A percentile compares a stretch with the other conserved stretches of the same genome.
Evolutionary conservation across 2,888 invertebrate species (phyloP).

Genomic region (Drosophila limbata): DNA sequence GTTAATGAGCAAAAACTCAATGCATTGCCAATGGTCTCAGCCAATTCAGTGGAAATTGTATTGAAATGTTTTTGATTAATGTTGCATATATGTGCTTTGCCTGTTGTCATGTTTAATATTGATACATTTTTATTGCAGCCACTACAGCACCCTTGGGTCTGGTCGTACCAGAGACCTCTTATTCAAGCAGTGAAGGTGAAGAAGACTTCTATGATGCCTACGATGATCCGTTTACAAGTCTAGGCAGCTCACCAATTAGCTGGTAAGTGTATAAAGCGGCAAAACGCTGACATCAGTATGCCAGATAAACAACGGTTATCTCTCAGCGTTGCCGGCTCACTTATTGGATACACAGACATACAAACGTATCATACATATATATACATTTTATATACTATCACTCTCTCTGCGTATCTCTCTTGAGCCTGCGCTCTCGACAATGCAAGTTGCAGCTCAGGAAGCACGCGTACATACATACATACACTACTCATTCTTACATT

Average conservation of each 20-base stretch:
- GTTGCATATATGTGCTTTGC: background rate
- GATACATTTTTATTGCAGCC: conserved; percentile 61
- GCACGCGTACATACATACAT: conserved; percentile 1
- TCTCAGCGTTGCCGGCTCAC: conserved; percentile 43
- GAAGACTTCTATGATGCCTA: conserved; percentile 98
- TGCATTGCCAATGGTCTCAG: conserved; percentile 21
- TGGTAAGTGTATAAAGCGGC: conserved; percentile 81
- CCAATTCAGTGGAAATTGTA: conserved; percentile 10
- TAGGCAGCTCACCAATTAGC: conserved; percentile 84
- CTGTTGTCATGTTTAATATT: background rate
- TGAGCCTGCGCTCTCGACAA: conserved; percentile 45
- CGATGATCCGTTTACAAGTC: conserved; percentile 88
- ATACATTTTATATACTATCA: background rate
- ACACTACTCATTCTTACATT: conserved; percentile 1
- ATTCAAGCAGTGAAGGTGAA: conserved; percentile 98
- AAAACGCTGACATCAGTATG: conserved; percentile 31
- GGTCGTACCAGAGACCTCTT: conserved; percentile 95
- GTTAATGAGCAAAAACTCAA: conserved; percentile 37
- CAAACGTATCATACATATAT: background rate
- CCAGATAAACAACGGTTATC: conserved; percentile 38
- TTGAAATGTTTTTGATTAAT: conserved; percentile 35
- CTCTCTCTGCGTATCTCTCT: background rate
- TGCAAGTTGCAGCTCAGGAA: conserved; percentile 39
- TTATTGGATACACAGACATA: conserved; percentile 12
- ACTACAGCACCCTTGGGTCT: conserved; percentile 83